Evolutionary conservation across 2,888 invertebrate species (phyloP), one percentile per base, ranked within the genome.

Genomic region (Esperia sulphurella): DNA sequence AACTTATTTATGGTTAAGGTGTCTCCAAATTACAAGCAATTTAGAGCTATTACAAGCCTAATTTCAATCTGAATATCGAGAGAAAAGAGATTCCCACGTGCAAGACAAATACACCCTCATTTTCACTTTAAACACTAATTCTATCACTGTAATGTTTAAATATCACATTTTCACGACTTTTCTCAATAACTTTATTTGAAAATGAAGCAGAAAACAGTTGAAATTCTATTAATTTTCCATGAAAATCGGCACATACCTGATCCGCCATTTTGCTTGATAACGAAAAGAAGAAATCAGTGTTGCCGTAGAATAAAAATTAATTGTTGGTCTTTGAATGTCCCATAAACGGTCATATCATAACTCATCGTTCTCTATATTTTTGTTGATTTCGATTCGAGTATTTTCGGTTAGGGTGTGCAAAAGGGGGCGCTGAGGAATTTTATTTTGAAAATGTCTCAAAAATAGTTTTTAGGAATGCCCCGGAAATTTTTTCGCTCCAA

Each of bases 261-360:
- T 95, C 95, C 90, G 95, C 95, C 95, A 95, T 95, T 82, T 94
- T 94, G 92, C 84, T 90, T 83, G 85, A 84, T 70, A 85, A 83
- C 71, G 85, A 87, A 91, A 92, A 92, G 91, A 85, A 79, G 52
- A 8, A 66, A 57, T 10, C 66, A 57, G 51, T 71, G 65, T 66
- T 68, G 67, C 68, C 62, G 65, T 39, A 51, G 35, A 45, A 48
- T 31, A 14, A 29, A 41, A 21, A 21, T 21, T 21, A 21, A 21
- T 21, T 21, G 5, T 21, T n/a, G n/a, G n/a, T n/a, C n/a, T n/a
- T n/a, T n/a, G n/a, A 21, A 21, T 21, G 21, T 21, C 21, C 2
- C 5, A 5, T 3, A 21, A 5, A 21, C 2, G 21, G 21, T 21
- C 21, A n/a, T n/a, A n/a, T n/a, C n/a, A n/a, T n/a, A n/a, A n/a